Evolutionary conservation across 2,113 vertebrate species (phyloP), one percentile per base, ranked within the genome.

Genomic region (Mormyrus iriodes): DNA sequence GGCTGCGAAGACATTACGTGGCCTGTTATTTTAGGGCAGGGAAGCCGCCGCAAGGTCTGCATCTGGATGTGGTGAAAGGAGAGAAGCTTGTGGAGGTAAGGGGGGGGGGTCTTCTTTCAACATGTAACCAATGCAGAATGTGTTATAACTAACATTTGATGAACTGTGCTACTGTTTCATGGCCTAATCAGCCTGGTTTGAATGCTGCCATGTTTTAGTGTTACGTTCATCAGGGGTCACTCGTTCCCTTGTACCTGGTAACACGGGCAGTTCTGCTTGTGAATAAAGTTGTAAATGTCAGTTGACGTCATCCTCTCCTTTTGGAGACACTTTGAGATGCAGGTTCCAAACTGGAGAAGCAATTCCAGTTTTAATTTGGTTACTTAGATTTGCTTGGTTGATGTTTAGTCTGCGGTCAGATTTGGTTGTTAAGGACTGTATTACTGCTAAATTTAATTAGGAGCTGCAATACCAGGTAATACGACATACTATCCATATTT

Each of bases 1-100:
- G 4, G 1, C 82, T 46, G 42, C 21, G 79, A 84, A 24, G 0
- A 48, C 35, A 84, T 84, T 39, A 10, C 35, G 19, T 52, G 86
- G 53, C 27, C 8, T 21, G 89, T 91, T 91, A 90, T 93, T 95
- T 46, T 91, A 97, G 96, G 96, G 97, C 97, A 90, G 97, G 96
- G 83, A 97, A 97, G 90, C 96, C 97, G 35, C 97, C 96, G 88
- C 95, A 96, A 48, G 97, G 97, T 91, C 96, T 97, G 89, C 97
- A 98, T 93, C 92, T 98, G 94, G 97, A 98, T 93, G 97, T 97
- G 88, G 96, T 98, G 90, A 97, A 97, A 95, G 97, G 97, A 95
- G 97, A 98, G 94, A 97, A 96, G 93, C 95, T 97, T 84, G 96
- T 97, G 91, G 97, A 97, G 97, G 96, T 97, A 35, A 15, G 73